Evolutionary conservation across 2,113 vertebrate genomes (phyloP).

Genomic region (Otis tarda): DNA sequence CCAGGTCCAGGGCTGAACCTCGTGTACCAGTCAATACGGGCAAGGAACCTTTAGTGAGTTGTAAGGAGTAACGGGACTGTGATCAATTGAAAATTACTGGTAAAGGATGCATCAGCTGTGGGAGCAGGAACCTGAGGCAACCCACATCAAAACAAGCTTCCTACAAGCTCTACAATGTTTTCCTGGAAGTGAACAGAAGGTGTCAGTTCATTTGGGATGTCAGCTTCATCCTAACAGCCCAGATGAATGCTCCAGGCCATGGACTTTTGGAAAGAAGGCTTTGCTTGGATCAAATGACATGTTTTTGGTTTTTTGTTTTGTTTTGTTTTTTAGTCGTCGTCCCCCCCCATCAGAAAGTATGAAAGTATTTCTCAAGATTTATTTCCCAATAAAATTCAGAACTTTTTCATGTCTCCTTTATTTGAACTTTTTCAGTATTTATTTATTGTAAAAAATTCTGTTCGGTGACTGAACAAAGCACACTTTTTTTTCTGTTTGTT

Average conservation of each 20-base stretch:
- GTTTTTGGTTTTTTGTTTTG: too few species aligned
- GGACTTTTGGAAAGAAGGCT: not conserved
- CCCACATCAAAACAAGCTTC: not conserved
- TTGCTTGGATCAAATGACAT: not conserved
- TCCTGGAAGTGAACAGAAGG: not conserved
- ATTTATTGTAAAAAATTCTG: not conserved
- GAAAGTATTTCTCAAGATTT: not conserved
- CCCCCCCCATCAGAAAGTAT: not conserved
- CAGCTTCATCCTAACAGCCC: not conserved
- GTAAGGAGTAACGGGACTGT: not conserved
- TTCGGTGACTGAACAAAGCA: not conserved
- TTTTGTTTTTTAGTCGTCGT: too few species aligned
- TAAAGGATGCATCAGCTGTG: not conserved
- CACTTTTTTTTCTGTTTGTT: not conserved
- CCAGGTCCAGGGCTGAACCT: not conserved
- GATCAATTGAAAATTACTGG: not conserved
- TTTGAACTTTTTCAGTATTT: not conserved
- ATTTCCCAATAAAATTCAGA: not conserved
- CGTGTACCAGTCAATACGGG: not conserved
- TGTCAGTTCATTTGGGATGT: not conserved
- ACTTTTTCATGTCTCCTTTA: not conserved
- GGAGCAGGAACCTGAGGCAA: not conserved
- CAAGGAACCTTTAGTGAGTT: not conserved
- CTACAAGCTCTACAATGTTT: fast-evolving
- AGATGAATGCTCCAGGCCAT: not conserved